These are phyloP conservation scores for Empis stercorea DNA, from an alignment of 2,888 invertebrate genomes.

Conservation along the genomic window DNA sequence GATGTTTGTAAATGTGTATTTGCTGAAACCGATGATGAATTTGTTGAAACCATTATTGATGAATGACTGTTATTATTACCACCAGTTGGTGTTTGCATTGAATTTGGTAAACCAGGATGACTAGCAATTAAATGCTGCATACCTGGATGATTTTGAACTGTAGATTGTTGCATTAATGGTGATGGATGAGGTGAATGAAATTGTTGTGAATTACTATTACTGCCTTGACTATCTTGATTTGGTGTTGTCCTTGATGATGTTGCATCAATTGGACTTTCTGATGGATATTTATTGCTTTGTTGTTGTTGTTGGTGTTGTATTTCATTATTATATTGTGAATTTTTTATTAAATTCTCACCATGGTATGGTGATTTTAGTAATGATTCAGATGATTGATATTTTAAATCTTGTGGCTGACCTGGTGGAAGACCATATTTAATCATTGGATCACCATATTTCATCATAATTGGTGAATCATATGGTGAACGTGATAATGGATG, in stretches of 20 bases:
- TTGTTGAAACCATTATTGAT: constrained; percentile 14
- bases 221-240: constrained; percentile 36
- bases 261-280: constrained; percentile 35
- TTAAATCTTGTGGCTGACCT: constrained; percentile 31
- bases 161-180: constrained; percentile 32
- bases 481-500: constrained; percentile 31
- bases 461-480: constrained; percentile 33
- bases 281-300: constrained; percentile 22
- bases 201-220: constrained; percentile 31
- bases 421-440: constrained; percentile 25
- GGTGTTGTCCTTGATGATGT: constrained; percentile 32
- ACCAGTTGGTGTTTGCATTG: constrained; percentile 13
- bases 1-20: constrained; percentile 12
- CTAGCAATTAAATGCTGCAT: constrained; percentile 33
- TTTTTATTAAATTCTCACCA: constrained; percentile 35
- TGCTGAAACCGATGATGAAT: constrained; percentile 19
- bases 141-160: constrained; percentile 24
- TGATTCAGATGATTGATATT: constrained; percentile 22
- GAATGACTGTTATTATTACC: constrained; percentile 1
- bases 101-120: constrained; percentile 23
- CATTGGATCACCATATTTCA: constrained; percentile 36
- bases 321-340: constrained; percentile 23
- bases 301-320: constrained; percentile 13
- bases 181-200: constrained; percentile 35
- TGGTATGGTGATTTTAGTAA: constrained; percentile 24